These are phyloP conservation scores for Nannoperca obscura DNA, from an alignment of 2,797 vertebrate species.

Conservation along the genomic window DNA sequence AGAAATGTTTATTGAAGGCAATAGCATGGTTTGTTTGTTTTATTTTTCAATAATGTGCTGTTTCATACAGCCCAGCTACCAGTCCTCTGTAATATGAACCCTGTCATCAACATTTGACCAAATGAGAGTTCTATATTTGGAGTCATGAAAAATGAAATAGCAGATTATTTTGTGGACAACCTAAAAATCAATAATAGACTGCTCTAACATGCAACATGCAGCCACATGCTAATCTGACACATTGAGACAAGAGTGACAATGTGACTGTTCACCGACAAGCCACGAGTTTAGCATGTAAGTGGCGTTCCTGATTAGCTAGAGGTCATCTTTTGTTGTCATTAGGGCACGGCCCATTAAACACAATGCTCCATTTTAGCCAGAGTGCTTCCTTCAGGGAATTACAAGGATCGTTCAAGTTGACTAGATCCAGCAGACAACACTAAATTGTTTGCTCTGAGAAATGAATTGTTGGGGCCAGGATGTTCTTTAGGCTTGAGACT, in stretches of 20 bases:
- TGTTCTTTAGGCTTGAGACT: constrained; percentile 60
- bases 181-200: neutral
- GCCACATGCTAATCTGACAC: constrained; percentile 20
- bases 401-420: constrained; percentile 80
- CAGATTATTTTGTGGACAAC: neutral
- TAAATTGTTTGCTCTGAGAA: constrained; percentile 80
- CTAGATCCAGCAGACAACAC: constrained; percentile 74
- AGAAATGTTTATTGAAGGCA: no score
- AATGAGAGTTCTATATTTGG: neutral
- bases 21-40: no score
- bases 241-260: constrained; percentile 29
- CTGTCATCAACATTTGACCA: neutral
- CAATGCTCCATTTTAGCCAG: constrained; percentile 76
- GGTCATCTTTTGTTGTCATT: constrained; percentile 76
- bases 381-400: constrained; percentile 81
- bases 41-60: neutral
- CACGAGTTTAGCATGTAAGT: constrained; percentile 71
- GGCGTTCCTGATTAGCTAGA: constrained; percentile 65
- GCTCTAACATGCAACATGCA: constrained; percentile 1
- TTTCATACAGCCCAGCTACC: neutral
- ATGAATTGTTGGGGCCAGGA: constrained; percentile 61
- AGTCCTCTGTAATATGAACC: neutral
- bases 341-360: constrained; percentile 82
- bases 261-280: constrained; percentile 50
- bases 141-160: neutral